A percentile compares a stretch with the other conserved stretches of the same genome.
phyloP scores from a whole-genome alignment of 2,113 vertebrate genomes.

The Emydocephalus ijimae region DNA sequence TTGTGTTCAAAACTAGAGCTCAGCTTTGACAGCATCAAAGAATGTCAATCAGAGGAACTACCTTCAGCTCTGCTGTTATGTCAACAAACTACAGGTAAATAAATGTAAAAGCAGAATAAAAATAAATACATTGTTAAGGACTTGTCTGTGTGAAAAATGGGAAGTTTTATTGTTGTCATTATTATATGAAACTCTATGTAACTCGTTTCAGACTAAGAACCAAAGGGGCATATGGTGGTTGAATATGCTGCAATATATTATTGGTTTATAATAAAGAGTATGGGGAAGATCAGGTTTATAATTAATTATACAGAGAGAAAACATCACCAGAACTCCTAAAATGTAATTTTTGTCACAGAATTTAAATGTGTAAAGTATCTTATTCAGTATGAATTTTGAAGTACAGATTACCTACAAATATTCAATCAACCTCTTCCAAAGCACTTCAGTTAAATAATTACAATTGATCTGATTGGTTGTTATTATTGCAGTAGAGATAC shows the following conservation, averaged over 20 bases:
- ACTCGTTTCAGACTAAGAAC: not conserved
- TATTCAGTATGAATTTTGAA: not conserved
- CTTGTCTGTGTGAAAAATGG: not conserved
- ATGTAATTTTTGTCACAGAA: not conserved
- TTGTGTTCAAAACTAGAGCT: conserved; percentile 13
- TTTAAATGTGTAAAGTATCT: not conserved
- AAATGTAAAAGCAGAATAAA: not conserved
- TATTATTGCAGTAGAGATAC: not conserved
- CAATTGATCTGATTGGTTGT: not conserved
- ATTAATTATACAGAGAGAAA: not conserved
- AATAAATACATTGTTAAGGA: not conserved
- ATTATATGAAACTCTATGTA: not conserved
- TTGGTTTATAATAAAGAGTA: not conserved
- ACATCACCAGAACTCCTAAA: not conserved
- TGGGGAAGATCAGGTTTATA: not conserved
- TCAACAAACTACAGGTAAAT: conserved; percentile 13
- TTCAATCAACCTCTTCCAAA: not conserved
- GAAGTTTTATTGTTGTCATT: not conserved
- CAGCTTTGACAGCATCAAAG: conserved; percentile 1
- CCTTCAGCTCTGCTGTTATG: conserved; percentile 13
- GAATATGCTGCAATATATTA: not conserved
- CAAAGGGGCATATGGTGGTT: not conserved
- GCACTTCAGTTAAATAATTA: not conserved
- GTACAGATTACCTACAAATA: not conserved
- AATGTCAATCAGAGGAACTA: conserved; percentile 8